phyloP scores from a whole-genome alignment of 1,140 invertebrate species.

The Diplogasteroides magnus region DNA sequence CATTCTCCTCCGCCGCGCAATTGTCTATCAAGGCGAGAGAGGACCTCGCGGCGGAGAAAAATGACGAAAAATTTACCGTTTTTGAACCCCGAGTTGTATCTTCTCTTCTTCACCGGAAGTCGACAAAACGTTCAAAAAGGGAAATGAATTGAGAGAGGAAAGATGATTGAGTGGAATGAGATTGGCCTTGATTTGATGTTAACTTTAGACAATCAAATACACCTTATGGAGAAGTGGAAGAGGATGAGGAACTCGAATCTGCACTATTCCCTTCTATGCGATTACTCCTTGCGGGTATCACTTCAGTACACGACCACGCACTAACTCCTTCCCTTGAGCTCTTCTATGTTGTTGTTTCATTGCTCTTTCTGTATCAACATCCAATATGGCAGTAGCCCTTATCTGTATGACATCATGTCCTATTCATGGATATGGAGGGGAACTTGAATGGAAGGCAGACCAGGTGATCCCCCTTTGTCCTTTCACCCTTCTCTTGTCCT shows the following conservation, averaged over 20 bases:
- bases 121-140: not conserved
- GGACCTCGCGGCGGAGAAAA: too few relatives aligned
- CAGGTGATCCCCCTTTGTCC: constrained; percentile 20
- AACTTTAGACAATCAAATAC: too few relatives aligned
- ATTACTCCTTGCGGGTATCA: constrained; percentile 39
- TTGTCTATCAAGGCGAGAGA: too few relatives aligned
- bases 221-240: not conserved
- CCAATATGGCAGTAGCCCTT: constrained; percentile 52
- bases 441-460: constrained; percentile 47
- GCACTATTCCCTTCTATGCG: constrained; percentile 52
- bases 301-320: not conserved
- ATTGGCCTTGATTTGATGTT: not conserved
- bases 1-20: too few relatives aligned
- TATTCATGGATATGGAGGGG: constrained; percentile 47
- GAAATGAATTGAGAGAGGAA: constrained; percentile 5
- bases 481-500: not conserved
- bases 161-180: not conserved
- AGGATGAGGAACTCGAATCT: constrained; percentile 25
- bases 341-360: constrained; percentile 54
- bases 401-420: constrained; percentile 55
- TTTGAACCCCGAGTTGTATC: too few relatives aligned
- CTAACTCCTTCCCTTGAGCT: not conserved
- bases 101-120: not conserved
- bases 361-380: constrained; percentile 48
- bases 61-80: too few relatives aligned